Conservation (phyloP, 2,888 invertebrate genomes). For the Orchestes rusci region DNA sequence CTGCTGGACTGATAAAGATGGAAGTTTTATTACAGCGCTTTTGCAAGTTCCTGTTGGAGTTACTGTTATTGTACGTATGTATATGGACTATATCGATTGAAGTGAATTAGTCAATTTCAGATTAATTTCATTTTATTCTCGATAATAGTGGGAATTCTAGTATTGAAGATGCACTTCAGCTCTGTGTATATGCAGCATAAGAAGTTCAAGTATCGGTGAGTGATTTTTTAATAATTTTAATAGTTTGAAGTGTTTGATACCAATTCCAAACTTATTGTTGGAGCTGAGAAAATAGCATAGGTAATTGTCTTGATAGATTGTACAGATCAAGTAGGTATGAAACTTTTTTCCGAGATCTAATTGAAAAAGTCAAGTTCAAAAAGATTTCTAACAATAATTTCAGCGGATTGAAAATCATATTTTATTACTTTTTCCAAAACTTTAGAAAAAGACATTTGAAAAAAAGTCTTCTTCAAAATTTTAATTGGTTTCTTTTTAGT, state of each 20-base stretch:
- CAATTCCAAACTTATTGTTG: too few relatives aligned
- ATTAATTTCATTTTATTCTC: constrained; percentile 57
- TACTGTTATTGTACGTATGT: constrained; percentile 50
- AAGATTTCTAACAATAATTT: too few relatives aligned
- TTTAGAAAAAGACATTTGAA: too few relatives aligned
- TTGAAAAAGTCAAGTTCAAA: too few relatives aligned
- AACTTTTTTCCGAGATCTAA: too few relatives aligned
- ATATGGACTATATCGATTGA: not conserved
- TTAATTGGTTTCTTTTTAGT: too few relatives aligned
- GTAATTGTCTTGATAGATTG: too few relatives aligned
- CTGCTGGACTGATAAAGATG: constrained; percentile 54
- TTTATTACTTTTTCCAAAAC: too few relatives aligned
- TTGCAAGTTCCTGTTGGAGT: constrained; percentile 52
- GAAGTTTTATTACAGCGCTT: constrained; percentile 46
- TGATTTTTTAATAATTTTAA: constrained; percentile 1
- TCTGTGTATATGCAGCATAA: constrained; percentile 47
- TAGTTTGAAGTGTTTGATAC: not conserved
- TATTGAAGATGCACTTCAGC: constrained; percentile 51
- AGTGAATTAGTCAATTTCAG: constrained; percentile 40
- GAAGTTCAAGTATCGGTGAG: constrained; percentile 53
- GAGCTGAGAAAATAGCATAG: too few relatives aligned
- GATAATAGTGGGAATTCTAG: constrained; percentile 52
- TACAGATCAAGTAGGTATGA: too few relatives aligned
- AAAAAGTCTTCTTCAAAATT: too few relatives aligned
- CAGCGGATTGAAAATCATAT: too few relatives aligned